Conservation (phyloP, 2,113 vertebrate species). For the Bombycilla garrulus region DNA sequence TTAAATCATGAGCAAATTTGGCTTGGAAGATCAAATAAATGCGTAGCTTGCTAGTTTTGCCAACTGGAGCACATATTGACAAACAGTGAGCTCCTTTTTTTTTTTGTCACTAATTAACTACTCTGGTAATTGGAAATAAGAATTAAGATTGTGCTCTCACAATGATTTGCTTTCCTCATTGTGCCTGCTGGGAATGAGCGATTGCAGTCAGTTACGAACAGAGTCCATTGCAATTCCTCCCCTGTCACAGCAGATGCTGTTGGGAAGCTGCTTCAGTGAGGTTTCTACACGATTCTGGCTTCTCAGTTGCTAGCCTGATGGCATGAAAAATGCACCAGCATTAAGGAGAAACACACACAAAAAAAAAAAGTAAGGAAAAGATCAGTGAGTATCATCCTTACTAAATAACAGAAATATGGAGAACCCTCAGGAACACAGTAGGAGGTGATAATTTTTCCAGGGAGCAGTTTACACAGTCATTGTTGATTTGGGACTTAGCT, state of each 20-base stretch:
- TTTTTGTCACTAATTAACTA: slow-evolving; percentile 51
- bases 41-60: slow-evolving; percentile 48
- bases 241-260: slow-evolving; percentile 15
- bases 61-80: slow-evolving; percentile 64
- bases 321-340: background rate
- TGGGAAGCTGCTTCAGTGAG: background rate
- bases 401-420: background rate
- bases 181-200: slow-evolving; percentile 49
- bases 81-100: slow-evolving; percentile 44
- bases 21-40: slow-evolving; percentile 41
- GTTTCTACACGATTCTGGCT: background rate
- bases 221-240: slow-evolving; percentile 15
- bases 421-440: background rate
- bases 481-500: background rate
- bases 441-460: background rate
- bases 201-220: slow-evolving; percentile 26
- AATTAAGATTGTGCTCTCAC: slow-evolving; percentile 41
- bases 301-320: background rate
- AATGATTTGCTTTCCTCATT: slow-evolving; percentile 38
- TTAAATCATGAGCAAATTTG: slow-evolving; percentile 48
- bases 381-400: background rate
- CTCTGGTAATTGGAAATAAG: slow-evolving; percentile 47
- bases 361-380: background rate
- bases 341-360: background rate
- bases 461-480: background rate